Conservation (phyloP, 2,888 invertebrate species). For the Syrista parreyssii region DNA sequence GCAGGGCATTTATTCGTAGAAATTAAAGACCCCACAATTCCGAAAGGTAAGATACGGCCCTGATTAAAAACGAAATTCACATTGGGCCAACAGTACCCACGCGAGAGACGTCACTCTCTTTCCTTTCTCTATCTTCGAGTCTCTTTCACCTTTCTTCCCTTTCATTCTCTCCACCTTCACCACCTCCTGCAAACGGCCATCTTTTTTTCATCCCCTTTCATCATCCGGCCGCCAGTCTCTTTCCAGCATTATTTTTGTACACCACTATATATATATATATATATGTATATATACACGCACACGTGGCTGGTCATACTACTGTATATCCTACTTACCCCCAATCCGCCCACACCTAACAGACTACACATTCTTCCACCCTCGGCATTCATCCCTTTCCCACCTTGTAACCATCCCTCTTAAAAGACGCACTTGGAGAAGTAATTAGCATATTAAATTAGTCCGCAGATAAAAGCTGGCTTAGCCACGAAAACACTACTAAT, state of each 20-base stretch:
- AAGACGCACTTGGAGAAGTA: constrained; percentile 43
- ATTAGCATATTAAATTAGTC: constrained; percentile 57
- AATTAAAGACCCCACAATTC: not conserved
- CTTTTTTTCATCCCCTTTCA: constrained; percentile 2
- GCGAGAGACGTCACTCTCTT: not conserved
- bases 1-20: not conserved
- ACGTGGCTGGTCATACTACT: constrained; percentile 14
- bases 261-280: too few species aligned
- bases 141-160: not conserved
- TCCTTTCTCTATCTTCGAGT: not conserved
- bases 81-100: not conserved
- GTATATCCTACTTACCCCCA: constrained; percentile 22
- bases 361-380: constrained; percentile 13
- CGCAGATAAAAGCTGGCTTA: constrained; percentile 38
- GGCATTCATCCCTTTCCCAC: not conserved
- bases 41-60: not conserved
- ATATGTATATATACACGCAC: too few species aligned
- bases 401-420: not conserved
- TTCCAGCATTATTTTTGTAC: not conserved
- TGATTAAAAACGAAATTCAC: not conserved
- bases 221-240: constrained; percentile 14
- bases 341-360: not conserved
- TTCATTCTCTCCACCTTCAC: not conserved
- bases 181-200: not conserved
- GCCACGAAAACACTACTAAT: constrained; percentile 35